Evolutionary conservation across 1,140 invertebrate genomes (phyloP).

Genomic region (Drosophila pachea): DNA sequence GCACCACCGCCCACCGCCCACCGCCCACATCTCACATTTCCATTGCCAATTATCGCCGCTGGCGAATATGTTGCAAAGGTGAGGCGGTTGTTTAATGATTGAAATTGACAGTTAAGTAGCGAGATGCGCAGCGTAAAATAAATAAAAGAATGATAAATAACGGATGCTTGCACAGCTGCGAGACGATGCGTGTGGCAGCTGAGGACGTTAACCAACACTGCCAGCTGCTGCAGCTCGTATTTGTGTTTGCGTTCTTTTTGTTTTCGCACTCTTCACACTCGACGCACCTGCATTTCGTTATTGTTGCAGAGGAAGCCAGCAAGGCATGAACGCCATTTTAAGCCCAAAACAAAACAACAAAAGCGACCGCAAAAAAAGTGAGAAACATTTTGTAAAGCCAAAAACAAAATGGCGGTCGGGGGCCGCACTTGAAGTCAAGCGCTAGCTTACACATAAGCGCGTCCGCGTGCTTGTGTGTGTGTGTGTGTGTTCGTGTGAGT

Average conservation of each 20-base stretch:
- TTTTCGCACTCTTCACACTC: slow-evolving; percentile 20
- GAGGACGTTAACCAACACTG: slow-evolving; percentile 25
- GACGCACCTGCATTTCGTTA: slow-evolving; percentile 15
- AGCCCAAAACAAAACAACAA: slow-evolving; percentile 29
- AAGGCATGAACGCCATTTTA: slow-evolving; percentile 39
- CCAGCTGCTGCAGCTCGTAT: not conserved
- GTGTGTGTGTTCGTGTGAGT: slow-evolving; percentile 16
- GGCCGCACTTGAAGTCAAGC: slow-evolving; percentile 43
- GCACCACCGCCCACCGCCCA: slow-evolving; percentile 8
- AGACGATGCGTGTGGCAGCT: slow-evolving; percentile 9
- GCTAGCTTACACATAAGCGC: too few species aligned
- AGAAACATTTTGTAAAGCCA: slow-evolving; percentile 33
- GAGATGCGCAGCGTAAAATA: not conserved
- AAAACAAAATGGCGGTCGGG: slow-evolving; percentile 47
- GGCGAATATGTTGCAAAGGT: slow-evolving; percentile 17
- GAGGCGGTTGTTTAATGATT: not conserved
- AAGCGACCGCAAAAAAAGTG: slow-evolving; percentile 23
- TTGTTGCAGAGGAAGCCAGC: slow-evolving; percentile 22
- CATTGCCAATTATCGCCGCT: slow-evolving; percentile 24
- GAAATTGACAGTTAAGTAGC: slow-evolving; percentile 32
- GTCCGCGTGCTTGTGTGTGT: too few species aligned
- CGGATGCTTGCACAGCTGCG: not conserved
- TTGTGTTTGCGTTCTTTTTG: slow-evolving; percentile 8
- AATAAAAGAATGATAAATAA: not conserved
- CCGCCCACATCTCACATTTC: slow-evolving; percentile 17